Base-by-base conservation (phyloP, 2,797 vertebrate species). In the Leuciscus waleckii region DNA sequence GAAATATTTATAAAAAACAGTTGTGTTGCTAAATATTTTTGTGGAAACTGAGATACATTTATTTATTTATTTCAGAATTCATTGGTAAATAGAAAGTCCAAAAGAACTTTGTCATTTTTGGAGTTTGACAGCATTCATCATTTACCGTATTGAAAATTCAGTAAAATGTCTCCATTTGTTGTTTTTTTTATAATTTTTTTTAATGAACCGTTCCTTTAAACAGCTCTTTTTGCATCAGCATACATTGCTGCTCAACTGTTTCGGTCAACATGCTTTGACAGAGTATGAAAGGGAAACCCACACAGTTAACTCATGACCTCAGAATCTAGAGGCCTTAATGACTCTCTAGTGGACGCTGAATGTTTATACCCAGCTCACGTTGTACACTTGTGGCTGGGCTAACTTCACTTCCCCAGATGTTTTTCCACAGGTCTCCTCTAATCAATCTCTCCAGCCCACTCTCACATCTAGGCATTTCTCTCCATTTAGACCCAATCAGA, bases 311-410 rank as follows among this genome's bases (percentile, higher is more conserved):
- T 73, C 54, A 82, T 32, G 16, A 63, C 46, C 65, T 86, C 74
- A 80, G 69, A 46, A 17, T 80, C 75, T 61, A 43, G 17, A 61
- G 39, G 69, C 56, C 71, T 86, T 85, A 85, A 86, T 86, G 85
- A 87, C 80, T 78, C 87, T 89, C 81, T 54, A 79, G 67, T 79
- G 67, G 81, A 87, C 67, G 78, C 68, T 80, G 51, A n/a, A 29
- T 85, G 83, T 80, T 90, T 85, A 89, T 65, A 73, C 13, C 70
- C 78, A 73, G 84, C 87, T 90, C 73, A 87, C 81, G 46, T 85
- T 89, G 75, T 81, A 81, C 65, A 82, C 79, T 86, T 88, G 82
- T 83, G 85, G 87, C 67, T 74, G 29, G 41, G 43, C 63, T 82
- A 73, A 65, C 79, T 88, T 46, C 84, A 65, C 82, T 78, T 79